Evolutionary conservation across 53 echinoderm and acorn worm species (phyloP).

Genomic region (Henricia sp.): DNA sequence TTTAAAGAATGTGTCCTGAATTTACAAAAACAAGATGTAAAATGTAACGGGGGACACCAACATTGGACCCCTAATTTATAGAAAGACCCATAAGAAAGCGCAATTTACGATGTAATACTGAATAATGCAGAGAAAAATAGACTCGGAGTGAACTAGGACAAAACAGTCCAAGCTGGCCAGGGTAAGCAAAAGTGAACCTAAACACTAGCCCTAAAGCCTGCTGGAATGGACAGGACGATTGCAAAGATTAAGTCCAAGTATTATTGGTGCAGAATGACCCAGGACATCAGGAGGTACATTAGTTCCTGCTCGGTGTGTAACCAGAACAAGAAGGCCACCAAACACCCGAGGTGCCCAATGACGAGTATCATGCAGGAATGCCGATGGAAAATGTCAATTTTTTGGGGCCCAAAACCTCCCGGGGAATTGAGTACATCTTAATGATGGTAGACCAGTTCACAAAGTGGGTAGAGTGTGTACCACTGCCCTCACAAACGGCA

Average conservation of each 20-base stretch:
- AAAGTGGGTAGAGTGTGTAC: conserved; percentile 37
- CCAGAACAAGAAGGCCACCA: conserved; percentile 20
- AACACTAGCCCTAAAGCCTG: conserved; percentile 1
- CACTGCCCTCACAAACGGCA: too few relatives aligned
- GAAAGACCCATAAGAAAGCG: too few relatives aligned
- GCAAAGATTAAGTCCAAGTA: neutral
- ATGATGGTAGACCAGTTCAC: conserved; percentile 58
- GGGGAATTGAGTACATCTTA: conserved; percentile 38
- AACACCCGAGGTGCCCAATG: neutral
- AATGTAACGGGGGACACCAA: too few relatives aligned
- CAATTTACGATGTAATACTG: too few relatives aligned
- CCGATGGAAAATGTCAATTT: conserved; percentile 39
- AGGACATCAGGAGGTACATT: conserved; percentile 8
- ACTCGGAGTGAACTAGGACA: too few relatives aligned
- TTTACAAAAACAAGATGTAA: too few relatives aligned
- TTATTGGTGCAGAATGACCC: conserved; percentile 24
- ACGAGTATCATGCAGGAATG: conserved; percentile 30
- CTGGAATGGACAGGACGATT: conserved; percentile 9
- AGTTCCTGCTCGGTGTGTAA: neutral
- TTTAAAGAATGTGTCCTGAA: too few relatives aligned
- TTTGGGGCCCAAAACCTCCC: neutral
- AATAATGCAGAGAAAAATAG: too few relatives aligned
- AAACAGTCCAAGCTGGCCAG: too few relatives aligned
- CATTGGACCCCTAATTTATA: too few relatives aligned
- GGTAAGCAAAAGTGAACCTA: too few relatives aligned